phyloP scores from a whole-genome alignment of 2,797 vertebrate species.

The Strix occidentalis region DNA sequence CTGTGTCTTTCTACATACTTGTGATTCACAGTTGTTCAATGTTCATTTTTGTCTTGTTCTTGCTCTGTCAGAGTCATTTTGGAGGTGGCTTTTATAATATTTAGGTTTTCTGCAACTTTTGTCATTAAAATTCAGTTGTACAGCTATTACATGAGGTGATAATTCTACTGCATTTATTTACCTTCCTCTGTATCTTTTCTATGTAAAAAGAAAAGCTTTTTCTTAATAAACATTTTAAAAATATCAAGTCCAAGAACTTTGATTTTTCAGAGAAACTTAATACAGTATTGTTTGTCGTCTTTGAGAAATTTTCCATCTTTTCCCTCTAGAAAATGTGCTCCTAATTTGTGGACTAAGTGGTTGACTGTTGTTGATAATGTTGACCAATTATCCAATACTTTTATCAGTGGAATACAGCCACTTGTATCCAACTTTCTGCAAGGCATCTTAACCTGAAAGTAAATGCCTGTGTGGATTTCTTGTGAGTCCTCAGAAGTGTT shows the following conservation, averaged over 20 bases:
- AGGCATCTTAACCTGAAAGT: neutral
- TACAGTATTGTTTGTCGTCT: neutral
- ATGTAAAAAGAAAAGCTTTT: constrained; percentile 50
- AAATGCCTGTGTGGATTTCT: neutral
- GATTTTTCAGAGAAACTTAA: neutral
- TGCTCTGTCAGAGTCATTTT: neutral
- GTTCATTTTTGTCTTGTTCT: neutral
- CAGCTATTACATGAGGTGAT: neutral
- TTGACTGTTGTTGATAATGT: neutral
- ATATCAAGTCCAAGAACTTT: neutral
- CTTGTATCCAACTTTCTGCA: neutral
- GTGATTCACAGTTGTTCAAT: neutral
- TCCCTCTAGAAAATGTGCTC: neutral
- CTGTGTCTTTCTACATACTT: neutral
- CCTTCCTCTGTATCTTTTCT: constrained; percentile 55
- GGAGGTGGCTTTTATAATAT: constrained; percentile 9
- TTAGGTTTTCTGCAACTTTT: constrained; percentile 16
- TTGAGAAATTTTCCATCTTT: neutral
- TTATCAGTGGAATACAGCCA: neutral
- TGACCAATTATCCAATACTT: neutral
- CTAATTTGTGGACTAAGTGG: neutral
- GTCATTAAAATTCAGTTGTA: constrained; percentile 33
- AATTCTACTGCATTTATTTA: constrained; percentile 21
- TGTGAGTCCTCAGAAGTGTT: neutral
- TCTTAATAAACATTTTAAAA: constrained; percentile 51